Percentiles rank a stretch among this genome's conserved stretches.
Conservation (phyloP, 2,888 invertebrate genomes). For the Andrena hattorfiana region DNA sequence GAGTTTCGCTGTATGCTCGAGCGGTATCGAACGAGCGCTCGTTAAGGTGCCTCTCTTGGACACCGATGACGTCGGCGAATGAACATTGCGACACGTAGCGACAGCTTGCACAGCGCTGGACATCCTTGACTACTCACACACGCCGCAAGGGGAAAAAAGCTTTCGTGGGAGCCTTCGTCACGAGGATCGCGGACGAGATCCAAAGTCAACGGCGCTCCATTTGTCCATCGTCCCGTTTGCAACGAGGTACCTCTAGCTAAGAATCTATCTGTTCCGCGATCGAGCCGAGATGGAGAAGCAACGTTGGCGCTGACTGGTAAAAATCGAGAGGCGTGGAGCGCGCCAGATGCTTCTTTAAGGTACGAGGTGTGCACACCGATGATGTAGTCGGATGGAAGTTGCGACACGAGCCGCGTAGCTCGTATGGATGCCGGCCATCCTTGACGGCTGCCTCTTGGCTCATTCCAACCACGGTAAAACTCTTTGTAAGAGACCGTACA, state of each 20-base stretch:
- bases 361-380: conserved; percentile 48
- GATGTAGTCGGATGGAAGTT: conserved; percentile 69
- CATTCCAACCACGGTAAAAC: conserved; percentile 68
- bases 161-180: too few species aligned
- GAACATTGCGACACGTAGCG: conserved; percentile 78
- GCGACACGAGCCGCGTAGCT: conserved; percentile 67
- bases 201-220: too few species aligned
- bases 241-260: too few species aligned
- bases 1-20: conserved; percentile 49
- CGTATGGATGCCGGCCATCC: conserved; percentile 79
- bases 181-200: too few species aligned
- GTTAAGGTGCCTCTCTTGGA: conserved; percentile 71
- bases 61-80: conserved; percentile 77
- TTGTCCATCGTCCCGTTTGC: too few species aligned
- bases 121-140: conserved; percentile 68
- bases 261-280: background rate
- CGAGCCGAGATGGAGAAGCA: background rate
- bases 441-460: conserved; percentile 77
- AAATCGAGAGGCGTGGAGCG: conserved; percentile 8
- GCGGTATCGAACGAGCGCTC: conserved; percentile 44
- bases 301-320: background rate
- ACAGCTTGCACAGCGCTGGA: conserved; percentile 63
- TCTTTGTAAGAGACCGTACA: conserved; percentile 39
- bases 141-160: conserved; percentile 51
- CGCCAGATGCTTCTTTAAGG: conserved; percentile 42